A percentile compares a stretch with the other conserved stretches of the same genome.
These are phyloP conservation scores for Sebastes taczanowskii DNA, from an alignment of 2,797 vertebrate genomes.

Conservation along the genomic window DNA sequence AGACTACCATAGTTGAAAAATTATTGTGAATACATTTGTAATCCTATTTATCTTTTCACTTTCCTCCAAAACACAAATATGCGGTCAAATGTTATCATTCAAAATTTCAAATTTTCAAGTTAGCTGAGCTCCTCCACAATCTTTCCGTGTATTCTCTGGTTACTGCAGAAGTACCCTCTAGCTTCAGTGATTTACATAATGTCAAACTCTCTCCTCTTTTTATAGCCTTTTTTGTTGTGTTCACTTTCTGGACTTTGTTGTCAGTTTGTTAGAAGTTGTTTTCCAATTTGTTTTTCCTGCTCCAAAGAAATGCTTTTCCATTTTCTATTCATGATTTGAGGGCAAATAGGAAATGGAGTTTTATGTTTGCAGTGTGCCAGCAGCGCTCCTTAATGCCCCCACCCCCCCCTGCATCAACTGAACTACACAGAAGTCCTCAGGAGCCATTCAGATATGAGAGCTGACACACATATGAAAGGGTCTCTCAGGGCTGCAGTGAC, in stretches of 20 bases:
- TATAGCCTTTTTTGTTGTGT: background rate
- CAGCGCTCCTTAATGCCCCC: background rate
- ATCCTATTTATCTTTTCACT: background rate
- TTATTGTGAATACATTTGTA: background rate
- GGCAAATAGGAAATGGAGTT: conserved; percentile 42
- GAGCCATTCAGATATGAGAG: conserved; percentile 55
- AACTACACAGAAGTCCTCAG: conserved; percentile 31
- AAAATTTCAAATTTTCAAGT: background rate
- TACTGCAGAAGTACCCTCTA: background rate
- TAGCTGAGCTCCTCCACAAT: background rate
- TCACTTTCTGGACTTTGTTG: background rate
- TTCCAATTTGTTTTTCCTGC: background rate
- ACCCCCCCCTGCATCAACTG: background rate
- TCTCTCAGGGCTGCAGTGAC: conserved; percentile 60
- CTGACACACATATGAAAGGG: conserved; percentile 58
- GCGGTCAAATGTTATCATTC: background rate
- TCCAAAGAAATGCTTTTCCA: background rate
- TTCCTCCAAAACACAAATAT: background rate
- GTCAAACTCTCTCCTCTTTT: background rate
- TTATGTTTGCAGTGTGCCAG: conserved; percentile 25
- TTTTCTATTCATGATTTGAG: conserved; percentile 35
- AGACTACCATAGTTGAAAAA: background rate
- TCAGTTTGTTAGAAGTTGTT: background rate
- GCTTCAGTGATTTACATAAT: background rate
- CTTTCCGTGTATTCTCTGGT: background rate